Conservation (phyloP, 2,888 invertebrate genomes). For the Drosophila lutescens region DNA sequence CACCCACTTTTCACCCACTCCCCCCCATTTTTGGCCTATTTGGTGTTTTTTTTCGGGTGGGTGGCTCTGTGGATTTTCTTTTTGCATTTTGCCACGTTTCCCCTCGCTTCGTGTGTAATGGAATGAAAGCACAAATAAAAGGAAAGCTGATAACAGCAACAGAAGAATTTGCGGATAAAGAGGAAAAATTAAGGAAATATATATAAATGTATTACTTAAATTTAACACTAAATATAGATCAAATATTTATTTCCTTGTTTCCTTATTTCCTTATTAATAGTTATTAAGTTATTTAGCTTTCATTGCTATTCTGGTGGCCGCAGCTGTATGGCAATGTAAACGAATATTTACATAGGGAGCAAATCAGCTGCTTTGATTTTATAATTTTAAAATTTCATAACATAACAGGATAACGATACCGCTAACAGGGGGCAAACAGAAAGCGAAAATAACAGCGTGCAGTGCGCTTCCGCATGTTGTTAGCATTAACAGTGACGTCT, state of each 20-base stretch:
- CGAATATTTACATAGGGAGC: too few relatives aligned
- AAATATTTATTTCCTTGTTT: background rate
- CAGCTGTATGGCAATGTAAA: background rate
- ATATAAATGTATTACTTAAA: background rate
- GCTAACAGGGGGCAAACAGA: conserved; percentile 1
- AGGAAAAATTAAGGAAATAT: too few relatives aligned
- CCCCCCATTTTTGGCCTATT: background rate
- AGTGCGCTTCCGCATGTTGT: conserved; percentile 53
- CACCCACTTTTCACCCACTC: conserved; percentile 1
- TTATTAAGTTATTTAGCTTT: too few relatives aligned
- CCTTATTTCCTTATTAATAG: too few relatives aligned
- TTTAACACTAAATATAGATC: background rate
- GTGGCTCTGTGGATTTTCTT: conserved; percentile 9
- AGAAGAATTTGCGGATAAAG: conserved; percentile 1
- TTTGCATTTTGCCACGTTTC: conserved; percentile 21
- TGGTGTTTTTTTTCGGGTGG: conserved; percentile 18
- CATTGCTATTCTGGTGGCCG: background rate
- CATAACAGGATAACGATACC: background rate
- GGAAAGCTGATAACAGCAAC: conserved; percentile 64
- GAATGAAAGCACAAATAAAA: conserved; percentile 54
- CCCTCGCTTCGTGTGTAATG: conserved; percentile 35
- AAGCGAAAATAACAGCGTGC: conserved; percentile 19
- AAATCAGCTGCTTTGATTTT: too few relatives aligned
- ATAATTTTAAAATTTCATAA: background rate
- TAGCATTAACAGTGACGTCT: conserved; percentile 59